Evolutionary conservation across 1,140 invertebrate species (phyloP).

Genomic region (Rhagoletis zephyria): DNA sequence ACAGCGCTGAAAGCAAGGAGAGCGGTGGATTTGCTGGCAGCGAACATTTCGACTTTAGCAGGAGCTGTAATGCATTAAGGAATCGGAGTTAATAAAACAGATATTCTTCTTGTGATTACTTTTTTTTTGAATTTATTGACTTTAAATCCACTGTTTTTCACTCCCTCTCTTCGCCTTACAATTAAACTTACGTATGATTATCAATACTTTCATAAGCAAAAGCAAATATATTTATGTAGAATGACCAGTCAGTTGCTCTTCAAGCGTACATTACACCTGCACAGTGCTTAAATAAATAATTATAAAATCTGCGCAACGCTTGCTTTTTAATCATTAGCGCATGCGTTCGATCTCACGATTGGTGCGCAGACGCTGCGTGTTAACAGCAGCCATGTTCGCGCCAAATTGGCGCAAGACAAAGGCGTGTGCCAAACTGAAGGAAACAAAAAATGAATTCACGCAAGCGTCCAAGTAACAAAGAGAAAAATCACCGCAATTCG

Average conservation of each 20-base stretch:
- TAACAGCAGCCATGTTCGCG: background rate
- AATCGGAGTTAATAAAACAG: background rate
- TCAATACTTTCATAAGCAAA: background rate
- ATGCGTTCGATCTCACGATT: conserved; percentile 29
- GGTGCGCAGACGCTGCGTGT: conserved; percentile 5
- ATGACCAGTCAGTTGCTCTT: background rate
- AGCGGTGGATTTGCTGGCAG: conserved; percentile 60
- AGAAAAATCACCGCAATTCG: conserved; percentile 15
- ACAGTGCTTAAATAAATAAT: conserved; percentile 30
- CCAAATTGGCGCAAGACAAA: conserved; percentile 14
- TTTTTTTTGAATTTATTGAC: background rate
- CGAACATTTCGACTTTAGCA: conserved; percentile 59
- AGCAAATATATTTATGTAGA: background rate
- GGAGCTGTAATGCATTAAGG: background rate
- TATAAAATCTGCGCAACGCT: background rate
- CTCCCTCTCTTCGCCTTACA: no score
- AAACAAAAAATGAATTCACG: background rate
- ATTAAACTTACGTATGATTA: no score
- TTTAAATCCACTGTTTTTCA: no score
- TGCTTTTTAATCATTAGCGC: conserved; percentile 16
- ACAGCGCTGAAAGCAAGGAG: conserved; percentile 59
- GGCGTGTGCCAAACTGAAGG: background rate
- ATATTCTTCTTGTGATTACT: background rate
- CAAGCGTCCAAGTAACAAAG: background rate
- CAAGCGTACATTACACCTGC: conserved; percentile 19